These are phyloP conservation scores for Pitangus sulphuratus DNA, from an alignment of 2,797 vertebrate species.

Conservation along the genomic window DNA sequence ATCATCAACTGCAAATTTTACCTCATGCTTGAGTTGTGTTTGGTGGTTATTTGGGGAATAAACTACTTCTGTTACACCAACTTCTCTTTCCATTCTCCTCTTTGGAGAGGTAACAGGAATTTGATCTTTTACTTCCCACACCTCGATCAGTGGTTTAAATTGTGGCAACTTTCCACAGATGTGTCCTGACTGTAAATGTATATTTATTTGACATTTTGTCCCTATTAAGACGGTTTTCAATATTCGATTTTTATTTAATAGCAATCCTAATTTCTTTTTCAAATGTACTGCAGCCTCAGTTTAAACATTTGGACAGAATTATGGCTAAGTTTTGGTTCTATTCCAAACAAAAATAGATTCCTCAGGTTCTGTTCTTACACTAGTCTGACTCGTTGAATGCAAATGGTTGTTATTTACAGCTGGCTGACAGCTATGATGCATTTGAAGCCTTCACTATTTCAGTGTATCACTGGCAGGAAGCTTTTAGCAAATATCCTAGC, in stretches of 20 bases:
- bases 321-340: neutral
- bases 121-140: neutral
- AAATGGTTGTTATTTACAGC: neutral
- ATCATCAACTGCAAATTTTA: neutral
- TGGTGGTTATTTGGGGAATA: neutral
- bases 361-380: neutral
- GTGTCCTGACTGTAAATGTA: neutral
- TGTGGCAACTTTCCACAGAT: neutral
- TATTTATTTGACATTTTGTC: neutral
- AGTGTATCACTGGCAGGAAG: neutral
- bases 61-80: neutral
- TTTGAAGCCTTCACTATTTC: neutral
- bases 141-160: neutral
- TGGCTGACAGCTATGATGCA: neutral
- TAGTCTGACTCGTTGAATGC: neutral
- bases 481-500: neutral
- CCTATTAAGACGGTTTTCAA: neutral
- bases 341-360: conserved; percentile 10
- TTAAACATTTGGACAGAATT: neutral
- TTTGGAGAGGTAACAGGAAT: neutral
- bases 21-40: neutral
- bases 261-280: neutral
- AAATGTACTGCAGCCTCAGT: neutral
- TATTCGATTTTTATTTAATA: neutral
- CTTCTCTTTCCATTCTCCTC: neutral